These are phyloP conservation scores for Orthosia cruda DNA, from an alignment of 2,888 invertebrate genomes.

Conservation along the genomic window DNA sequence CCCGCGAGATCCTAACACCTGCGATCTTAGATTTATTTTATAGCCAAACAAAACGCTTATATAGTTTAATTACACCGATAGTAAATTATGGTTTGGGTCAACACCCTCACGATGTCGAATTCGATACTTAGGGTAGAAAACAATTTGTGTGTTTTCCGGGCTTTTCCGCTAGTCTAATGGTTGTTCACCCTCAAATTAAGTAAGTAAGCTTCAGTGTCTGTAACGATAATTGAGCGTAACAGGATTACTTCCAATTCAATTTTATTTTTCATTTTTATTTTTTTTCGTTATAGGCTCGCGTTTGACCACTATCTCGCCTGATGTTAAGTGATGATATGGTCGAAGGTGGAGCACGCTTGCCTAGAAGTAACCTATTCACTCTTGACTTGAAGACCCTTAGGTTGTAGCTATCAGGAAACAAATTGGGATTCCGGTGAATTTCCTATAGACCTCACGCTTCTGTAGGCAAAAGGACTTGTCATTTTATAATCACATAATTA, in stretches of 20 bases:
- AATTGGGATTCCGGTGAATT: neutral
- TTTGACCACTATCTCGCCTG: too few species aligned
- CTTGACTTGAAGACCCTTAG: too few species aligned
- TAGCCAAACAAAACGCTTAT: slow-evolving; percentile 4
- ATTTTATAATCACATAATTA: too few species aligned
- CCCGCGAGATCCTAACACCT: neutral
- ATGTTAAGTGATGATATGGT: too few species aligned
- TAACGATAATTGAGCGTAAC: neutral
- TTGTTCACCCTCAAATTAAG: neutral
- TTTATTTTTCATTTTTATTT: too few species aligned
- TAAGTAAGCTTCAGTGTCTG: neutral
- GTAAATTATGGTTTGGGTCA: slow-evolving; percentile 19
- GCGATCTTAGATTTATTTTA: slow-evolving; percentile 16
- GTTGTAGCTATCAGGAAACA: too few species aligned
- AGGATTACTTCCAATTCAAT: neutral
- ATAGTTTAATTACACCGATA: slow-evolving; percentile 8
- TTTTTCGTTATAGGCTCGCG: too few species aligned
- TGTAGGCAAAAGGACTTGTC: too few species aligned
- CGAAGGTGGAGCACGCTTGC: too few species aligned
- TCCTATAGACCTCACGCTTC: too few species aligned
- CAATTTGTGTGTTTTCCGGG: neutral
- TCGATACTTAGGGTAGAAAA: neutral
- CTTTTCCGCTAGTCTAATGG: neutral
- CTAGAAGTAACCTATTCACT: too few species aligned
- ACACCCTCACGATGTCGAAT: neutral